Evolutionary conservation across 2,113 vertebrate species (phyloP).

Genomic region (Orcinus orca): DNA sequence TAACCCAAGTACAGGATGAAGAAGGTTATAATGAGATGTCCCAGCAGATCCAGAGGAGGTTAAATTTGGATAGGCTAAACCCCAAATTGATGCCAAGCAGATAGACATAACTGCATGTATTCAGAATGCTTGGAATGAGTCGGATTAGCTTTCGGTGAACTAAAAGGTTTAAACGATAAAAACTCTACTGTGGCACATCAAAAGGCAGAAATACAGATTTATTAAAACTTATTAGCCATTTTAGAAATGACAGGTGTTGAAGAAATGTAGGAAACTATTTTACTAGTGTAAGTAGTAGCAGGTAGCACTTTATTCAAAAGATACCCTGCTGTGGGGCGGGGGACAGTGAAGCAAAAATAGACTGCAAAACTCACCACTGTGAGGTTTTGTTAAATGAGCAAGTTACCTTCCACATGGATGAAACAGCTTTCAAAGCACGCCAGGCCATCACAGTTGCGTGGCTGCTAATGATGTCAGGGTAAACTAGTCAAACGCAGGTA

Average conservation of each 20-base stretch:
- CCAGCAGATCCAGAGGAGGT: neutral
- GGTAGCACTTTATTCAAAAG: neutral
- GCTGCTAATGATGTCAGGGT: neutral
- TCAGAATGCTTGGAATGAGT: neutral
- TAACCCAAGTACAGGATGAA: neutral
- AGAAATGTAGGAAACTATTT: conserved; percentile 4
- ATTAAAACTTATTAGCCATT: neutral
- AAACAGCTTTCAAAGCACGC: neutral
- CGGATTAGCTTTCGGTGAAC: neutral
- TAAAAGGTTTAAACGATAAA: neutral
- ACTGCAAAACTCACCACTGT: neutral
- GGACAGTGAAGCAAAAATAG: conserved; percentile 9
- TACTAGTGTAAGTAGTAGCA: neutral
- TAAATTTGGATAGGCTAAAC: neutral
- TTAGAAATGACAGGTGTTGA: neutral
- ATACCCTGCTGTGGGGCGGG: neutral
- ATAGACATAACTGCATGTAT: neutral
- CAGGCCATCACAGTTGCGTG: neutral
- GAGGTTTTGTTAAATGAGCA: neutral
- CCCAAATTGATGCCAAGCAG: neutral
- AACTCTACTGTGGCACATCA: neutral
- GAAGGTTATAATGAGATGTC: neutral
- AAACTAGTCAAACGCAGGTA: neutral
- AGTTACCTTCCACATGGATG: neutral
- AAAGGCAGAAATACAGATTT: neutral